phyloP scores from a whole-genome alignment of 2,888 invertebrate species.

The Aphidoletes aphidimyza region DNA sequence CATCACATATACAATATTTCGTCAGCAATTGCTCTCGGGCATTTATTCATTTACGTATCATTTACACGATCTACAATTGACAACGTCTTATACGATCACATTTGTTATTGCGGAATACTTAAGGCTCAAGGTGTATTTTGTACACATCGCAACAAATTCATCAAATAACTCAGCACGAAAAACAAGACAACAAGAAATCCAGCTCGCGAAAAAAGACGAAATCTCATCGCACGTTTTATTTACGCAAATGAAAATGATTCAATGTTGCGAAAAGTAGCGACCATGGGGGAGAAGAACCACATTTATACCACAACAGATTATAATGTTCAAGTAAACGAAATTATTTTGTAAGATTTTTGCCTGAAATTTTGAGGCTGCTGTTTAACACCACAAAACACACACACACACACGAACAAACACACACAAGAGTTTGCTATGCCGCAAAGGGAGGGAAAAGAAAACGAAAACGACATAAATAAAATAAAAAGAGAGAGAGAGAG shows the following conservation, averaged over 20 bases:
- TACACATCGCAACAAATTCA: no score
- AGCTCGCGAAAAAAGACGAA: no score
- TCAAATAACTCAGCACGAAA: no score
- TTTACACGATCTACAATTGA: slow-evolving; percentile 20
- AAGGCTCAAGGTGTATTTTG: background rate
- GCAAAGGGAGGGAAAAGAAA: background rate
- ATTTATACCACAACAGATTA: no score
- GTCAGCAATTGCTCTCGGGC: background rate
- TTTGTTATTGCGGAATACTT: slow-evolving; percentile 4
- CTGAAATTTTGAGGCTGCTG: background rate
- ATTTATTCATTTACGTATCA: slow-evolving; percentile 25
- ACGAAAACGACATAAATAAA: background rate
- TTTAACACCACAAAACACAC: background rate
- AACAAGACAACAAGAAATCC: no score
- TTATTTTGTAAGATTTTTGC: background rate
- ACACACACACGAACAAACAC: background rate
- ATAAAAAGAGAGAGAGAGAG: background rate
- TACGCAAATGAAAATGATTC: slow-evolving; percentile 14
- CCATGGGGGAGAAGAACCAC: no score
- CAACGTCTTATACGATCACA: background rate
- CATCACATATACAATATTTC: background rate
- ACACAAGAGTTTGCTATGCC: background rate
- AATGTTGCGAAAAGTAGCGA: background rate
- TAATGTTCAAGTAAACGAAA: background rate
- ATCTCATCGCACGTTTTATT: no score